These are phyloP conservation scores for Cecidostiba fungosa DNA, from an alignment of 2,888 invertebrate genomes.

Conservation along the genomic window DNA sequence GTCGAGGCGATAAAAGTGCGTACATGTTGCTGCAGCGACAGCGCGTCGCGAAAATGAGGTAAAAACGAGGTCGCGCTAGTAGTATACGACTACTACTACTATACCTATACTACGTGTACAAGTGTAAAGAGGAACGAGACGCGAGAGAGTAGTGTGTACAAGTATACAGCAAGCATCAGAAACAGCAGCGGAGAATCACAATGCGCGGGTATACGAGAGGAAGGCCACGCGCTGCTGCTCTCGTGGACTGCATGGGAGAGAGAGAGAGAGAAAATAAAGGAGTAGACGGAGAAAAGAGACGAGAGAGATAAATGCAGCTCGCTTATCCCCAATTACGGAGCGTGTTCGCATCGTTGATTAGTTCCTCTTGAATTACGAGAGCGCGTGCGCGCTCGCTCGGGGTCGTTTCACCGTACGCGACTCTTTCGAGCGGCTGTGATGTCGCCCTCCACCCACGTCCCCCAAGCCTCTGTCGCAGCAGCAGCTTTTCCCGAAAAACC, in stretches of 20 bases:
- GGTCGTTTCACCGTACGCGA: not conserved
- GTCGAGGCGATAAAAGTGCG: conserved; percentile 29
- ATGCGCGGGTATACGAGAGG: not conserved
- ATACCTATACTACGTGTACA: conserved; percentile 1
- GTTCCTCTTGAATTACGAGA: conserved; percentile 49
- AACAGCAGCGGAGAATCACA: not conserved
- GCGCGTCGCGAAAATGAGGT: conserved; percentile 44
- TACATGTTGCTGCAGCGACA: not conserved
- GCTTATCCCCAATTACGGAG: conserved; percentile 49
- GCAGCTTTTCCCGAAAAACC: not conserved
- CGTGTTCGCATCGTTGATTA: conserved; percentile 42
- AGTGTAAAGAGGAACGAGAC: not conserved
- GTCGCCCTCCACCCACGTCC: too few species aligned
- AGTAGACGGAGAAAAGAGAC: not conserved
- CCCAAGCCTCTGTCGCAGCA: too few species aligned
- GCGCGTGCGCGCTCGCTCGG: not conserved
- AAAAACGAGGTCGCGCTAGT: conserved; percentile 51
- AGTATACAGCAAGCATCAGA: not conserved
- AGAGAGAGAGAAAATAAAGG: not conserved
- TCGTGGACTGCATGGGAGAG: not conserved
- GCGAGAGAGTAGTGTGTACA: not conserved
- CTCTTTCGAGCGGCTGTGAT: not conserved
- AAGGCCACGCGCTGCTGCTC: not conserved
- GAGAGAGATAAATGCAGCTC: conserved; percentile 25
- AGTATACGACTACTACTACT: conserved; percentile 1